Evolutionary conservation across 1,140 invertebrate genomes (phyloP).

Genomic region (Lordiphosa stackelbergi): DNA sequence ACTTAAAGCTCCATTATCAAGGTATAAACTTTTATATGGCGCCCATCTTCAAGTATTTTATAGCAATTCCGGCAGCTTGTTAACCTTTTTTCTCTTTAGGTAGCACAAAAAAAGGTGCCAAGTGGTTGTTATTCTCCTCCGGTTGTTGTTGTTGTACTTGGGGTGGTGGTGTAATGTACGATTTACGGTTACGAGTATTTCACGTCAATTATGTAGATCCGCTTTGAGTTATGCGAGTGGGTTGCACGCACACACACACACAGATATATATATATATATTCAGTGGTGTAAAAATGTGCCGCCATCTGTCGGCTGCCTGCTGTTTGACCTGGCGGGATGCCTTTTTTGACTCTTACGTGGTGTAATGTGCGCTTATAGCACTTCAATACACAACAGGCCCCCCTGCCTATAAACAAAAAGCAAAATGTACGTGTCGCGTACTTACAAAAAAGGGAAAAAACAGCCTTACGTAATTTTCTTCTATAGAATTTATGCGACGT

Average conservation of each 20-base stretch:
- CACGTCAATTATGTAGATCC: slow-evolving; percentile 71
- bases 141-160: slow-evolving; percentile 6
- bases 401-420: slow-evolving; percentile 28
- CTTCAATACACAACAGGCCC: slow-evolving; percentile 19
- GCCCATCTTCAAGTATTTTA: slow-evolving; percentile 45
- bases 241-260: slow-evolving; percentile 16
- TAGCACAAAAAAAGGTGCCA: slow-evolving; percentile 30
- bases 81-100: slow-evolving; percentile 37
- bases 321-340: slow-evolving; percentile 9
- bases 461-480: slow-evolving; percentile 43
- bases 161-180: slow-evolving; percentile 45
- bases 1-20: slow-evolving; percentile 38
- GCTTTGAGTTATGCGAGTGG: slow-evolving; percentile 66
- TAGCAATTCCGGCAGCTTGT: slow-evolving; percentile 45
- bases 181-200: slow-evolving; percentile 62
- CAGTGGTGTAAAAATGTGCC: slow-evolving; percentile 8
- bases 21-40: slow-evolving; percentile 51
- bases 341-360: slow-evolving; percentile 36
- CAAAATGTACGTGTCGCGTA: not conserved
- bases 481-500: slow-evolving; percentile 38
- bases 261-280: not conserved
- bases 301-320: slow-evolving; percentile 15
- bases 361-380: slow-evolving; percentile 40
- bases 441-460: slow-evolving; percentile 5
- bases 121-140: slow-evolving; percentile 33